A percentile compares a stretch with the other conserved stretches of the same genome.
These are phyloP conservation scores for Lepisosteus oculatus DNA, from an alignment of 2,113 vertebrate genomes.

Conservation along the genomic window DNA sequence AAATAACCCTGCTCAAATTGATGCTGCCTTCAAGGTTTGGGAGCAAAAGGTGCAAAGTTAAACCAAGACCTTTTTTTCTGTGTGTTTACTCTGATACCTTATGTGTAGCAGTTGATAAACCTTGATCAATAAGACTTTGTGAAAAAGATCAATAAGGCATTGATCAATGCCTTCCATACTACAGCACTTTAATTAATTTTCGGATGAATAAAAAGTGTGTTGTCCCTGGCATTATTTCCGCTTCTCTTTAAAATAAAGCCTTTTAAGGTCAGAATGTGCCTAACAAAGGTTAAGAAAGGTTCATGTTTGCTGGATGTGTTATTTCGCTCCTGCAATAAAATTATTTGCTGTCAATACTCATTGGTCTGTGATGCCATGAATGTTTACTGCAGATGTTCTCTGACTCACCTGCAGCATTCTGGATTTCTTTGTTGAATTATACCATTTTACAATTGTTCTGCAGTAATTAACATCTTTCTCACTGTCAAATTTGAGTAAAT, in stretches of 20 bases:
- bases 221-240: not conserved
- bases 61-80: not conserved
- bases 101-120: constrained; percentile 1
- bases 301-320: too few relatives aligned
- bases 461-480: constrained; percentile 4
- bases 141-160: constrained; percentile 11
- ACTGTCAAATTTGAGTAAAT: constrained; percentile 8
- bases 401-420: not conserved
- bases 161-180: not conserved
- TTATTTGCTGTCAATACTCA: too few relatives aligned
- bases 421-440: not conserved
- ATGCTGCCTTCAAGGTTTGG: too few relatives aligned
- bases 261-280: not conserved
- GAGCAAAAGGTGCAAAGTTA: not conserved
- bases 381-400: not conserved
- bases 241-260: not conserved
- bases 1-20: too few relatives aligned
- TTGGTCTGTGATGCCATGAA: too few relatives aligned
- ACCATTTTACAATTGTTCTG: not conserved
- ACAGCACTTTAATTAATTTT: not conserved
- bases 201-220: constrained; percentile 7
- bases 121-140: not conserved
- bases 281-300: too few relatives aligned
- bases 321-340: too few relatives aligned
- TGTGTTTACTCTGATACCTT: not conserved